Percentiles rank a stretch among this genome's conserved stretches.
phyloP scores from a whole-genome alignment of 2,888 invertebrate genomes.

The Rotaria socialis region DNA sequence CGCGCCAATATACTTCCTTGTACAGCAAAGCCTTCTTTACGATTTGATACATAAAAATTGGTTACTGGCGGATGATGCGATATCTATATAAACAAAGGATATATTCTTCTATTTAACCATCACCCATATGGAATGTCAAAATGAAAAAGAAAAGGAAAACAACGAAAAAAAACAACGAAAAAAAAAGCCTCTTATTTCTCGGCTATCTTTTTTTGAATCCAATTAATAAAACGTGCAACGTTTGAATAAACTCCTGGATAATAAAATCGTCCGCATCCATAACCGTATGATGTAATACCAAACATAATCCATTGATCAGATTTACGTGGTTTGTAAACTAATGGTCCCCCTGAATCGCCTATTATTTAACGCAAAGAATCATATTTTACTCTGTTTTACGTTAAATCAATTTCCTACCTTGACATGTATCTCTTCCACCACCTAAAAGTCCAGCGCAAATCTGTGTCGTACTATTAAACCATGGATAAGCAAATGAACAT shows the following conservation, averaged over 20 bases:
- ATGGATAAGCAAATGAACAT: background rate
- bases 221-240: background rate
- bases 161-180: background rate
- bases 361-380: background rate
- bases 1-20: slow-evolving; percentile 83
- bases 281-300: slow-evolving; percentile 27
- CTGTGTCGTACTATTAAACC: background rate
- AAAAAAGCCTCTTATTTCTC: too few relatives aligned
- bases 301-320: background rate
- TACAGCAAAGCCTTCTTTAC: slow-evolving; percentile 85
- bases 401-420: background rate
- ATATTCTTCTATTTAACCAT: background rate
- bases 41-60: slow-evolving; percentile 84
- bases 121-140: background rate
- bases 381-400: background rate
- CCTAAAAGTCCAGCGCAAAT: background rate
- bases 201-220: background rate
- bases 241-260: slow-evolving; percentile 4
- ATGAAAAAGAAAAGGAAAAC: background rate
- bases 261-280: background rate
- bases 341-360: slow-evolving; percentile 1
- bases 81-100: slow-evolving; percentile 22
- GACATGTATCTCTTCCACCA: slow-evolving; percentile 19
- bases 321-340: background rate
- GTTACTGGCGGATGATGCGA: slow-evolving; percentile 84